These are phyloP conservation scores for Cyaniris semiargus DNA, from an alignment of 2,888 invertebrate genomes.

Conservation along the genomic window DNA sequence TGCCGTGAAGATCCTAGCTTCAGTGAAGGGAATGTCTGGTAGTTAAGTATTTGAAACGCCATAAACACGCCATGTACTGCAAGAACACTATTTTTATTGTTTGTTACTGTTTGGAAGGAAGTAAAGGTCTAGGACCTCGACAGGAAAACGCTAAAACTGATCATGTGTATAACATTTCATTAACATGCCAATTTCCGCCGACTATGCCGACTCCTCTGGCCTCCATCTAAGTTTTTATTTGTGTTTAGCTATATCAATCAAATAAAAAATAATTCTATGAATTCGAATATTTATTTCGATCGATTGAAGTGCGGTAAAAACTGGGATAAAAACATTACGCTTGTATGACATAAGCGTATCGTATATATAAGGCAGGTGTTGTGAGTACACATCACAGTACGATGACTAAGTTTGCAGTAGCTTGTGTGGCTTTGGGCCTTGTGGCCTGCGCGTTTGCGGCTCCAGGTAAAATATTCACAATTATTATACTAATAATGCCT, in stretches of 20 bases:
- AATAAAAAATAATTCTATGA: conserved; percentile 15
- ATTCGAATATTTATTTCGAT: conserved; percentile 17
- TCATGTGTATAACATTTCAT: not conserved
- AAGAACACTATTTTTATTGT: too few species aligned
- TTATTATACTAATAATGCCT: not conserved
- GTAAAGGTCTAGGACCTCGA: not conserved
- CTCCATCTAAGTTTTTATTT: not conserved
- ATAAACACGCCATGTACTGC: too few species aligned
- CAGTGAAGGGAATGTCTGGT: too few species aligned
- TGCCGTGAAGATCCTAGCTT: too few species aligned
- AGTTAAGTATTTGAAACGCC: too few species aligned
- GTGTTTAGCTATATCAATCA: not conserved
- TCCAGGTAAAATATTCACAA: conserved; percentile 56
- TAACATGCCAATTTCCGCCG: not conserved
- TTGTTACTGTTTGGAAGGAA: not conserved
- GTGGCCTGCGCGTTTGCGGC: conserved; percentile 58
- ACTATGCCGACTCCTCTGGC: not conserved
- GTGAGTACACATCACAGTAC: conserved; percentile 47
- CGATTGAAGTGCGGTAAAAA: conserved; percentile 39
- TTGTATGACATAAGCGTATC: conserved; percentile 56
- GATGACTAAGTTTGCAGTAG: conserved; percentile 63
- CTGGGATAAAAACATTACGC: conserved; percentile 53
- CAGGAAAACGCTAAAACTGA: not conserved
- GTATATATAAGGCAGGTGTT: conserved; percentile 59
- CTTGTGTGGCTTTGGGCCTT: conserved; percentile 60